Evolutionary conservation across 2,888 invertebrate genomes (phyloP).

Genomic region (Oscheius sp.): DNA sequence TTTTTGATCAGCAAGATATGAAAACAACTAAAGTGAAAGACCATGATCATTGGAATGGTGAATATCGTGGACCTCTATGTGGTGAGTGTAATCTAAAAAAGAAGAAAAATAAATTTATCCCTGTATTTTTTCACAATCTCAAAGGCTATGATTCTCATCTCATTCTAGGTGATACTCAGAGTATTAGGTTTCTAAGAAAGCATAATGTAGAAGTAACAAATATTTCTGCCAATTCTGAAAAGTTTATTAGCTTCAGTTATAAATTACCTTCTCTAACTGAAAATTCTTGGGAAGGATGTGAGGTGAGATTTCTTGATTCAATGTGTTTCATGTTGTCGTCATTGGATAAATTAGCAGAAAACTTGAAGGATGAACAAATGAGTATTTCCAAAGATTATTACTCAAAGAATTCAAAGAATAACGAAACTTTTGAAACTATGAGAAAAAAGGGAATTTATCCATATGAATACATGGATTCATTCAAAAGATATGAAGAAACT

Average conservation of each 20-base stretch:
- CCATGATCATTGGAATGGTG: conserved; percentile 42
- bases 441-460: no score
- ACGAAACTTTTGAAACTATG: no score
- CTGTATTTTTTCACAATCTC: no score
- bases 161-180: conserved; percentile 35
- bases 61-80: conserved; percentile 41
- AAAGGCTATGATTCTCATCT: conserved; percentile 52
- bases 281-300: not conserved
- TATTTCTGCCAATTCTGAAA: conserved; percentile 38
- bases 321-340: no score
- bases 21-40: no score
- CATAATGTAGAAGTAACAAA: conserved; percentile 30
- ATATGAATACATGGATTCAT: no score
- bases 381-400: no score
- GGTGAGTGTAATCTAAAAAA: conserved; percentile 36
- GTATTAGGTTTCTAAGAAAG: conserved; percentile 31
- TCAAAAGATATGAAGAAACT: no score
- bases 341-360: no score
- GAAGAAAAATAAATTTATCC: conserved; percentile 47
- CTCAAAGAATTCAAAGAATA: no score
- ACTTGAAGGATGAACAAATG: no score
- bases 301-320: not conserved
- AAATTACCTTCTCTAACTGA: not conserved
- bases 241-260: no score
- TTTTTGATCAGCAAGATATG: conserved; percentile 28